A percentile compares a stretch with the other conserved stretches of the same genome.
Evolutionary conservation across 2,888 invertebrate genomes (phyloP).

Genomic region (Thymelicus sylvestris): DNA sequence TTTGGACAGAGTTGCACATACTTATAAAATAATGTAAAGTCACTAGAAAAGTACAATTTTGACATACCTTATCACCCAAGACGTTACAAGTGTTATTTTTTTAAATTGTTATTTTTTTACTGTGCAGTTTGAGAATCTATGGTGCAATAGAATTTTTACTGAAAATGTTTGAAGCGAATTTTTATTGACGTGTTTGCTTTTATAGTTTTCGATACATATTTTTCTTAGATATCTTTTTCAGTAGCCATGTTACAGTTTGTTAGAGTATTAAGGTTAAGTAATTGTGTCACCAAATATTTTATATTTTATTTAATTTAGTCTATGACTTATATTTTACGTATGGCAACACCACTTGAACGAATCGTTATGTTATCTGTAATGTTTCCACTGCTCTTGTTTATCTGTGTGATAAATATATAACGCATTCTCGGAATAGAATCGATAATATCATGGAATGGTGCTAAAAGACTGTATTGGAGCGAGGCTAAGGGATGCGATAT

Average conservation of each 20-base stretch:
- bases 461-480: slow-evolving; percentile 44
- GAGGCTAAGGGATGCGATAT: neutral
- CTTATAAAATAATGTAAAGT: neutral
- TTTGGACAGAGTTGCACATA: no score
- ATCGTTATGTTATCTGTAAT: no score
- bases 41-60: neutral
- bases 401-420: slow-evolving; percentile 32
- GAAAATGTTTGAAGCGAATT: neutral
- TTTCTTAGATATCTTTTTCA: neutral
- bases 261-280: neutral
- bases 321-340: slow-evolving; percentile 3
- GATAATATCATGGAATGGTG: slow-evolving; percentile 62
- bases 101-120: neutral
- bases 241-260: neutral
- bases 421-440: slow-evolving; percentile 36
- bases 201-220: slow-evolving; percentile 1
- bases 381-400: slow-evolving; percentile 18
- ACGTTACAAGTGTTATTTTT: neutral
- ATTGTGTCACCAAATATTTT: slow-evolving; percentile 8
- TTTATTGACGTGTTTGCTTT: neutral
- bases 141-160: slow-evolving; percentile 4
- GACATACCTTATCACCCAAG: neutral
- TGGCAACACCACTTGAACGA: neutral
- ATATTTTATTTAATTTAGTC: neutral
- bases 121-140: neutral